A percentile compares a stretch with the other conserved stretches of the same genome.
These are phyloP conservation scores for Leucophenga varia DNA, from an alignment of 1,140 invertebrate genomes.

Conservation along the genomic window DNA sequence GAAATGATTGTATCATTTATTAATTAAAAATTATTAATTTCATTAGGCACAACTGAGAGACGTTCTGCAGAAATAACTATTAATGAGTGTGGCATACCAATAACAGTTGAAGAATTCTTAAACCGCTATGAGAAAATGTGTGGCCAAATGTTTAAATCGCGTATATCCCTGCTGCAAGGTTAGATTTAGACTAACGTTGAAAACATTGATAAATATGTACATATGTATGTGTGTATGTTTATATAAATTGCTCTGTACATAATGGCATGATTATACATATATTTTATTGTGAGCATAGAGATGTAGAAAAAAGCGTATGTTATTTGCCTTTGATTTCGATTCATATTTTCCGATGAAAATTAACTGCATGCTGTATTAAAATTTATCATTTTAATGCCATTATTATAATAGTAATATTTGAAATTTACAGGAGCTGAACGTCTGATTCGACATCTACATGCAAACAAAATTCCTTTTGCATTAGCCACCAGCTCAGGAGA, in stretches of 20 bases:
- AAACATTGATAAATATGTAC: not conserved
- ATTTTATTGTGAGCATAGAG: no score
- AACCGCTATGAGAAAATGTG: conserved; percentile 60
- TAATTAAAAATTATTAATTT: no score
- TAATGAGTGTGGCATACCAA: conserved; percentile 69
- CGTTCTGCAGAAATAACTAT: conserved; percentile 74
- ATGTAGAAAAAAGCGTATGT: not conserved
- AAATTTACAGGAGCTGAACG: conserved; percentile 72
- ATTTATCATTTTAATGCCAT: not conserved
- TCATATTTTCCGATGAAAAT: not conserved
- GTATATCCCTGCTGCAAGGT: conserved; percentile 54
- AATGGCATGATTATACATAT: not conserved
- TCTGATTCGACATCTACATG: conserved; percentile 77
- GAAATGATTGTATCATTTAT: no score
- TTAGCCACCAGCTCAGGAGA: conserved; percentile 86
- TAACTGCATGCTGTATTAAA: not conserved
- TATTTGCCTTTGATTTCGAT: conserved; percentile 18
- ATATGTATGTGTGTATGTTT: not conserved
- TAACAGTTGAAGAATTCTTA: conserved; percentile 71
- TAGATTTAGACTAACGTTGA: conserved; percentile 19
- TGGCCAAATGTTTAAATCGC: conserved; percentile 33
- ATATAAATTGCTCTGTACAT: not conserved
- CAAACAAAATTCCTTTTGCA: conserved; percentile 78
- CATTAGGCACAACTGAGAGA: conserved; percentile 73
- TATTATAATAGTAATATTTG: conserved; percentile 1